Evolutionary conservation across 2,113 vertebrate genomes (phyloP).

Genomic region (Cygnus atratus): DNA sequence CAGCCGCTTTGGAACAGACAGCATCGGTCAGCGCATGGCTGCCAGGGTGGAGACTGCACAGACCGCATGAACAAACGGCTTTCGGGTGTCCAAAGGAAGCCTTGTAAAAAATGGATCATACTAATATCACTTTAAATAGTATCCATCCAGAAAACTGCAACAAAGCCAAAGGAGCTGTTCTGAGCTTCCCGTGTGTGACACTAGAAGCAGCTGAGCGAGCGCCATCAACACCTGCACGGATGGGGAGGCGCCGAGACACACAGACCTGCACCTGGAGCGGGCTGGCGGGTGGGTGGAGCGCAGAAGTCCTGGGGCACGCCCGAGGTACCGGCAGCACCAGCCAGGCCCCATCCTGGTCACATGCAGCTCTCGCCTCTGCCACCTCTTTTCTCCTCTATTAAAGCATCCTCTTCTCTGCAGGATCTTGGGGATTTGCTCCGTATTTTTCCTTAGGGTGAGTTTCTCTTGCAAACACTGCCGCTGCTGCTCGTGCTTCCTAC

Average conservation of each 20-base stretch:
- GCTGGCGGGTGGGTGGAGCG: not conserved
- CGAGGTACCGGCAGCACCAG: not conserved
- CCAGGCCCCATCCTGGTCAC: too few relatives aligned
- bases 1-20: fast-evolving
- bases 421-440: not conserved
- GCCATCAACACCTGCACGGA: fast-evolving
- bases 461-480: not conserved
- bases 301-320: not conserved
- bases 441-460: too few relatives aligned
- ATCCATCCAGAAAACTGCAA: too few relatives aligned
- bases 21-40: too few relatives aligned
- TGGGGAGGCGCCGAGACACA: not conserved
- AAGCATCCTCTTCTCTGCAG: not conserved
- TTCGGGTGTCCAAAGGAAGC: too few relatives aligned
- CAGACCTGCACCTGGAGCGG: too few relatives aligned
- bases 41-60: fast-evolving
- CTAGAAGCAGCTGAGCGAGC: not conserved
- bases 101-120: fast-evolving
- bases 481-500: not conserved
- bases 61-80: fast-evolving
- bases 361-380: not conserved
- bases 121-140: fast-evolving
- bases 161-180: not conserved
- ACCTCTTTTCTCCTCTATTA: not conserved
- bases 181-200: not conserved